Conservation (phyloP, 2,888 invertebrate species). For the Maniola hyperantus region DNA sequence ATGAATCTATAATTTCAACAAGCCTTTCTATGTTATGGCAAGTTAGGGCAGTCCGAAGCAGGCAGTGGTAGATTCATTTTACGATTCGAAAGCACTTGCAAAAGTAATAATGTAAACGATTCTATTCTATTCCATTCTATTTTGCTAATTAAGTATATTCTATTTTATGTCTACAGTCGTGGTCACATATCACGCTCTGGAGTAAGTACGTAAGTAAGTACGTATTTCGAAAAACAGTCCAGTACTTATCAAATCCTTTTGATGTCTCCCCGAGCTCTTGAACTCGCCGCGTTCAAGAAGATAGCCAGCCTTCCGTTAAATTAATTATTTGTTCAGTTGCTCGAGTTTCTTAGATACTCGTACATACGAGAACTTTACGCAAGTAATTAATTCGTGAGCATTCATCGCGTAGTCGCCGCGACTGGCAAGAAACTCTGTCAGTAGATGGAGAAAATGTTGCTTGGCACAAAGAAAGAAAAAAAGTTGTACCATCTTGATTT, state of each 20-base stretch:
- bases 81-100: too few species aligned
- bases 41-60: too few species aligned
- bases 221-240: not conserved
- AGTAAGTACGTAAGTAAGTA: not conserved
- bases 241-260: not conserved
- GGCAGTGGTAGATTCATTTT: too few species aligned
- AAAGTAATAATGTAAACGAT: too few species aligned
- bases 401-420: not conserved
- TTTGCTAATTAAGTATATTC: too few species aligned
- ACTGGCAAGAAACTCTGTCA: not conserved
- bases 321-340: not conserved
- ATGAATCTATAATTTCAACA: too few species aligned
- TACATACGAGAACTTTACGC: not conserved
- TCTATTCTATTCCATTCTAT: too few species aligned
- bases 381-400: not conserved
- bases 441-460: not conserved
- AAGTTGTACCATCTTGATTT: not conserved
- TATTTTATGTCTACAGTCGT: too few species aligned
- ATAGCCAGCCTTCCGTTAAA: not conserved
- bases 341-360: not conserved
- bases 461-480: not conserved
- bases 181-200: not conserved
- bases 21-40: too few species aligned
- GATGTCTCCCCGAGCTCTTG: not conserved
- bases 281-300: not conserved